Evolutionary conservation across 2,797 vertebrate species (phyloP), one percentile per base, ranked within the genome.

Genomic region (Delichon dasypus): DNA sequence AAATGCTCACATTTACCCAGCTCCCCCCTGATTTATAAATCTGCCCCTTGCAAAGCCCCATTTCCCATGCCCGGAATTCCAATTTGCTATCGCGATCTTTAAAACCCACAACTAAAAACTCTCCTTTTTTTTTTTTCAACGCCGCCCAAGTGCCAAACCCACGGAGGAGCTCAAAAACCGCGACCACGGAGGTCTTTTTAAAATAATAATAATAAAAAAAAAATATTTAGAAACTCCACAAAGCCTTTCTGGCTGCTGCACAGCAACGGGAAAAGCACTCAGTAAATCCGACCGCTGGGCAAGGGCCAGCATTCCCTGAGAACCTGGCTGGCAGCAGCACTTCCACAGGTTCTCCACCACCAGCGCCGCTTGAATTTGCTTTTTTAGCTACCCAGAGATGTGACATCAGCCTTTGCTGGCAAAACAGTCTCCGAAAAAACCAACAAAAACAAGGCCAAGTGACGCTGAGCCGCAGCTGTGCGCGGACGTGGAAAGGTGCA

Each of bases 371-470:
- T 94, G 51, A 93, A 68, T 95, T 92, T 84, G 88, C 71, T 94
- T 73, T 73, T 94, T 67, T 67, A 82, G 73, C 78, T 68, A 30
- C 79, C 45, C 92, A 86, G 93, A 90, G 94, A 73, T 64, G 60
- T 87, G 89, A 95, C 81, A 93, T 86, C 93, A 92, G 86, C 67
- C 22, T 92, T 68, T 89, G 83, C 85, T 95, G 94, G 93, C 81
- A 76, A 94, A 96, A 91, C 3, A 78, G 40, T 18, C 74, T 68
- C 80, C 13, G 42, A 30, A 62, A 57, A 34, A 57, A 10, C 5
- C 55, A 23, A 16, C 3, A 40, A 45, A 50, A 40, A 10, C 26
- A 27, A 67, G 34, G 22, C 72, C 2, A 11, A 50, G 47, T 27
- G n/a, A 27, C 18, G 60, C 3, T 44, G 84, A 29, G 84, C 80